These are phyloP conservation scores for Palythoa grandiflora DNA, from an alignment of 92 coral and sea anemone genomes.

Conservation along the genomic window DNA sequence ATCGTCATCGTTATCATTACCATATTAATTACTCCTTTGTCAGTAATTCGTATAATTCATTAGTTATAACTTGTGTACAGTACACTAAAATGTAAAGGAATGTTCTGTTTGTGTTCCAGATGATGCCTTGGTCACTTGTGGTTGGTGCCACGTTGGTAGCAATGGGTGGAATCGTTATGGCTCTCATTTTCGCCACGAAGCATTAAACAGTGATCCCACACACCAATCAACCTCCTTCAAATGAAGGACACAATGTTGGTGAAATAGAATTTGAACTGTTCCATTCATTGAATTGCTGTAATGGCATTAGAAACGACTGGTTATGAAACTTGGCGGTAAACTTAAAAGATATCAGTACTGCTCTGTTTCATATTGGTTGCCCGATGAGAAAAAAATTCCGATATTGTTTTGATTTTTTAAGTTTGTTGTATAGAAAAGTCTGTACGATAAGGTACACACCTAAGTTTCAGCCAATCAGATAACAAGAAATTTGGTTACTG, in stretches of 20 bases:
- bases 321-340: no score
- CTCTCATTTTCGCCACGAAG: slow-evolving; percentile 61
- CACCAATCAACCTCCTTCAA: not conserved
- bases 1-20: not conserved
- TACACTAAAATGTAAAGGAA: not conserved
- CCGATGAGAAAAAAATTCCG: no score
- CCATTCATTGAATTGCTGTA: no score
- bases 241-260: not conserved
- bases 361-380: no score
- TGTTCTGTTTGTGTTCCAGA: slow-evolving; percentile 56
- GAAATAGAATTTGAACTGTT: no score
- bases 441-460: no score
- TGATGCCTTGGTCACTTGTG: slow-evolving; percentile 91
- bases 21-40: not conserved
- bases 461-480: no score
- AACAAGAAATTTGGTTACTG: no score
- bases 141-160: slow-evolving; percentile 94
- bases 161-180: slow-evolving; percentile 90
- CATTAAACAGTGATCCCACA: slow-evolving; percentile 2
- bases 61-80: not conserved
- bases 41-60: not conserved
- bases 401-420: no score
- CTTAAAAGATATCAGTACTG: no score
- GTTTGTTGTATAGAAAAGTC: no score
- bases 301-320: no score